Evolutionary conservation across 2,113 vertebrate species (phyloP).

Genomic region (Apodemus speciosus): DNA sequence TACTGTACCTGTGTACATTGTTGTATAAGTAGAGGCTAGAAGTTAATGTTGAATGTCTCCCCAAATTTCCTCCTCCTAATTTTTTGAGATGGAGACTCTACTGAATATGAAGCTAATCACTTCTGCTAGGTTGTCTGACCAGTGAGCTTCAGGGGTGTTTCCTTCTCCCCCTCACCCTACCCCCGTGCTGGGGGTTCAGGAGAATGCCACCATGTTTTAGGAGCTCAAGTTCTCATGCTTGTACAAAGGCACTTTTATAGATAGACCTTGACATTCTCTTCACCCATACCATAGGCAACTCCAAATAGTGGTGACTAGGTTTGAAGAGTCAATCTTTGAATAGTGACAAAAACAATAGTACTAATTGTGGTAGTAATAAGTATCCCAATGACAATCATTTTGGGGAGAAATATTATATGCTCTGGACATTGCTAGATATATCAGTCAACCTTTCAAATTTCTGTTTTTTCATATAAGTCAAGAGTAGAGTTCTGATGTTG

Average conservation of each 20-base stretch:
- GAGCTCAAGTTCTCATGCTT: background rate
- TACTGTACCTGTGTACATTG: background rate
- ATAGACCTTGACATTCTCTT: no score
- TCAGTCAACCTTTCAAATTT: background rate
- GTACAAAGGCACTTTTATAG: background rate
- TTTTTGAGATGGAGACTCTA: background rate
- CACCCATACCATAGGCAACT: background rate
- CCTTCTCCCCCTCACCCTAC: rapidly evolving
- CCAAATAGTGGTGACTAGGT: background rate
- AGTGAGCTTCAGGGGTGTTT: no score
- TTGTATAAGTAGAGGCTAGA: background rate
- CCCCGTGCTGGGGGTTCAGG: background rate
- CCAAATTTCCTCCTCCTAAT: no score
- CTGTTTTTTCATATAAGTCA: background rate
- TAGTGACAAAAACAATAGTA: background rate
- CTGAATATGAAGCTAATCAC: background rate
- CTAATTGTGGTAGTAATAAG: background rate
- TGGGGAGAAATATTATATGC: background rate
- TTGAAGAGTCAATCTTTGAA: background rate
- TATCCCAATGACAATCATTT: background rate
- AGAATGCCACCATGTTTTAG: background rate
- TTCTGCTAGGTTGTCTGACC: background rate
- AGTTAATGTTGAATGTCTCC: background rate
- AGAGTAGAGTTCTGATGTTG: background rate
- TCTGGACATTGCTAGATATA: background rate